phyloP scores from a whole-genome alignment of 2,113 vertebrate species.

The Actenoides hombroni region DNA sequence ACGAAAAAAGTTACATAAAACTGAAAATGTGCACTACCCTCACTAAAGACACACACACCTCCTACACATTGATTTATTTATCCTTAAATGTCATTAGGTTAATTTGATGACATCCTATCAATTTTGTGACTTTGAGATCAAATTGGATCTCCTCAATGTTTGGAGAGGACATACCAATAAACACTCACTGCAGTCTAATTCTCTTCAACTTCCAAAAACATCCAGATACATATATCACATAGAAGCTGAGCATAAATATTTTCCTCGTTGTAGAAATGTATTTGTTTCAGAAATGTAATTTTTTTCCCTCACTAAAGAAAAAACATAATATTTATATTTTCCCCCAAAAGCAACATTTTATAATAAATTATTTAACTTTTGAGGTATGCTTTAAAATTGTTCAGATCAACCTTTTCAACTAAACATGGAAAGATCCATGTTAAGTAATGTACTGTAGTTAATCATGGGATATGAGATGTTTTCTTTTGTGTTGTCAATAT shows the following conservation, averaged over 20 bases:
- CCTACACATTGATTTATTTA: not conserved
- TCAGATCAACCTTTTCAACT: not conserved
- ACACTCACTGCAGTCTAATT: not conserved
- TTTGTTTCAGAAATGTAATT: not conserved
- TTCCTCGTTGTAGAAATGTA: not conserved
- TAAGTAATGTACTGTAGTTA: not conserved
- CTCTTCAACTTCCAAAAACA: not conserved
- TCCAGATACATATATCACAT: not conserved
- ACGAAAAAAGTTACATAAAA: not conserved
- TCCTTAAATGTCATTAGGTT: not conserved
- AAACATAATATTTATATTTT: not conserved
- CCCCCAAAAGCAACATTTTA: not conserved
- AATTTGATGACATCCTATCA: not conserved
- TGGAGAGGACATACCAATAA: rapidly evolving
- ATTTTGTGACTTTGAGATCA: not conserved
- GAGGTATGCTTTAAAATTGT: not conserved
- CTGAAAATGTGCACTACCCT: not conserved
- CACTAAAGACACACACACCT: not conserved
- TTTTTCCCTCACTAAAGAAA: not conserved
- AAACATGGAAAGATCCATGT: not conserved
- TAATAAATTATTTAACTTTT: not conserved
- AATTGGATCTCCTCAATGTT: not conserved
- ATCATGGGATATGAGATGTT: not conserved
- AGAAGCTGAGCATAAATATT: not conserved
- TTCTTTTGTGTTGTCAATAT: not conserved